Percentiles rank a stretch among this genome's conserved stretches.
These are phyloP conservation scores for Hippocampus abdominalis DNA, from an alignment of 2,113 vertebrate species.

Conservation along the genomic window DNA sequence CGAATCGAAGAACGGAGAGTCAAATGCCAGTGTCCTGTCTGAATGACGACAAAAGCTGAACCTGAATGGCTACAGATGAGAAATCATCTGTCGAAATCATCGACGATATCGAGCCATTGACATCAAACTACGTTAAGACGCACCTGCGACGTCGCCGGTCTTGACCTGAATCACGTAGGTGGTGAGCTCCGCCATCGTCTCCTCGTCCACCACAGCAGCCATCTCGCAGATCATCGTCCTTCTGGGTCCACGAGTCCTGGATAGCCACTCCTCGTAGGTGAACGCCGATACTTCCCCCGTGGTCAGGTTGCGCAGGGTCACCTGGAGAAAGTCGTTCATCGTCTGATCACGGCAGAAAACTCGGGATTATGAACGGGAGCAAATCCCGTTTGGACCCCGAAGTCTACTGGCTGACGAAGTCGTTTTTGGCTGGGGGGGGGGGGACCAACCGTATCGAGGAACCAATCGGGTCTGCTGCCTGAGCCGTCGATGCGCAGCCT, in stretches of 20 bases:
- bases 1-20: neutral
- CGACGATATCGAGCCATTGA: too few relatives aligned
- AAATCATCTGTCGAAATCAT: neutral
- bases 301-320: conserved; percentile 80
- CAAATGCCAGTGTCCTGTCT: neutral
- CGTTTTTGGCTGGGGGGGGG: neutral
- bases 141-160: conserved; percentile 86
- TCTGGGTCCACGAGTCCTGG: conserved; percentile 77
- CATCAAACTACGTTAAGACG: conserved; percentile 9
- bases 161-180: conserved; percentile 86
- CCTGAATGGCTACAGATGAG: neutral
- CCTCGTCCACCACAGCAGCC: conserved; percentile 81
- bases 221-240: conserved; percentile 83
- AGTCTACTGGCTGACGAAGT: neutral
- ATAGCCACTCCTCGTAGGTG: conserved; percentile 89
- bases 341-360: neutral
- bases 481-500: conserved; percentile 83
- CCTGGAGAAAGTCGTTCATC: conserved; percentile 62
- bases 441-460: conserved; percentile 68
- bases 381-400: neutral
- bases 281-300: conserved; percentile 84
- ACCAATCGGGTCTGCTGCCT: conserved; percentile 92
- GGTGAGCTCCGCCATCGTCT: conserved; percentile 88
- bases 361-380: neutral
- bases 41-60: neutral